phyloP scores from a whole-genome alignment of 2,113 vertebrate genomes.

The Oreochromis tanganicae region DNA sequence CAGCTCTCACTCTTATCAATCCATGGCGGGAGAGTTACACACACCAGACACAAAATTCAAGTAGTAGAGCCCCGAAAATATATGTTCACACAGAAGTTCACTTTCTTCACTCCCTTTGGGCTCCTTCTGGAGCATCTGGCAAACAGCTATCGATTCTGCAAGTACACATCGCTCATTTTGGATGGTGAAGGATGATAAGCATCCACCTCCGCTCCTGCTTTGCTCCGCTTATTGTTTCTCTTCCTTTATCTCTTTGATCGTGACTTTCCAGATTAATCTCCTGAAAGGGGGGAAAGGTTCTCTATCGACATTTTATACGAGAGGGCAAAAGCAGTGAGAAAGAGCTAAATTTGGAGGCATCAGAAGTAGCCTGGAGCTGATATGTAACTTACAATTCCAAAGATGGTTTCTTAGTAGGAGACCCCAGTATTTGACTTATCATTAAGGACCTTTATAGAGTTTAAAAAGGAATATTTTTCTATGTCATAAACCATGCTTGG shows the following conservation, averaged over 20 bases:
- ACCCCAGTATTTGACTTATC: background rate
- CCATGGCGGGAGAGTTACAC: conserved; percentile 49
- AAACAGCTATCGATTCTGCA: background rate
- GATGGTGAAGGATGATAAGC: background rate
- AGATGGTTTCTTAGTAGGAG: background rate
- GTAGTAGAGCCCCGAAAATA: conserved; percentile 7
- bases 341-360: background rate
- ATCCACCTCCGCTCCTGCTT: background rate
- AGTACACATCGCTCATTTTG: background rate
- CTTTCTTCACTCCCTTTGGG: background rate
- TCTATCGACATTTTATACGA: background rate
- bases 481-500: background rate
- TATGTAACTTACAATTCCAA: background rate
- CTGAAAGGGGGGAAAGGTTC: background rate
- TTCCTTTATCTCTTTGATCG: background rate
- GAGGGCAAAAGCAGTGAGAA: background rate
- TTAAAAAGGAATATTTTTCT: background rate
- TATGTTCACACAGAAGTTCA: background rate
- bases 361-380: background rate
- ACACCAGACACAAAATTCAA: conserved; percentile 38
- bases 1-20: conserved; percentile 41
- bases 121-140: background rate
- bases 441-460: background rate
- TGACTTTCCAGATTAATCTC: background rate
- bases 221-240: background rate